These are phyloP conservation scores for Eledona agricola DNA, from an alignment of 2,888 invertebrate species.

Conservation along the genomic window DNA sequence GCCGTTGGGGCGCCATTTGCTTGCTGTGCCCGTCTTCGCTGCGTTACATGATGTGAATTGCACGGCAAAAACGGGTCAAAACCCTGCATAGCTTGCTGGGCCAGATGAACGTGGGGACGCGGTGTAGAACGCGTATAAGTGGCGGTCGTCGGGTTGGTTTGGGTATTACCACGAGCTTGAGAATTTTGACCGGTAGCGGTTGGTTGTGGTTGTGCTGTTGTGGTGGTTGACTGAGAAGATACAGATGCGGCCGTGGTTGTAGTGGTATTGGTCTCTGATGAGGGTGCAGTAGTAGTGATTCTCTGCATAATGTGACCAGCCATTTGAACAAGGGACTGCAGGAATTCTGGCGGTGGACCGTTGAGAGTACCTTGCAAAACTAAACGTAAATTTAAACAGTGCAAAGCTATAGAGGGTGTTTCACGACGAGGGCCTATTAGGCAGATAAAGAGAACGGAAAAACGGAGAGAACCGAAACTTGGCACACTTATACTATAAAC, in stretches of 20 bases:
- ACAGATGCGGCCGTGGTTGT: slow-evolving; percentile 45
- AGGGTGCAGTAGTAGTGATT: slow-evolving; percentile 43
- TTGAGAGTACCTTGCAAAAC: slow-evolving; percentile 61
- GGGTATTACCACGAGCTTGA: slow-evolving; percentile 69
- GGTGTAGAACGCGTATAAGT: slow-evolving; percentile 76
- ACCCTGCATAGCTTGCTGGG: slow-evolving; percentile 67
- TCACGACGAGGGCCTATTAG: neutral
- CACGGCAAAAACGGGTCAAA: slow-evolving; percentile 77
- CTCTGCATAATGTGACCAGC: slow-evolving; percentile 62
- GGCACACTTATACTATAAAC: no score
- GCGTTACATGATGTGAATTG: slow-evolving; percentile 73
- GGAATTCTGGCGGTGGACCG: slow-evolving; percentile 63
- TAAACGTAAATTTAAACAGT: slow-evolving; percentile 20
- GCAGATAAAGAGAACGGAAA: no score
- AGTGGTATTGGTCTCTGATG: slow-evolving; percentile 39
- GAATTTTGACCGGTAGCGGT: slow-evolving; percentile 59
- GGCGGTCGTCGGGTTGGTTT: slow-evolving; percentile 75
- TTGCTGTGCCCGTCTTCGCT: slow-evolving; percentile 41
- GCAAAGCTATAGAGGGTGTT: neutral
- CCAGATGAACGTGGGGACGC: slow-evolving; percentile 74
- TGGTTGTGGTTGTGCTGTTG: slow-evolving; percentile 12
- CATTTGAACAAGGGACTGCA: slow-evolving; percentile 68
- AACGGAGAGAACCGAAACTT: no score
- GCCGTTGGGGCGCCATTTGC: neutral
- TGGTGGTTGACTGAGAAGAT: slow-evolving; percentile 27